Evolutionary conservation across 2,888 invertebrate species (phyloP).

Genomic region (Cerastis leucographa): DNA sequence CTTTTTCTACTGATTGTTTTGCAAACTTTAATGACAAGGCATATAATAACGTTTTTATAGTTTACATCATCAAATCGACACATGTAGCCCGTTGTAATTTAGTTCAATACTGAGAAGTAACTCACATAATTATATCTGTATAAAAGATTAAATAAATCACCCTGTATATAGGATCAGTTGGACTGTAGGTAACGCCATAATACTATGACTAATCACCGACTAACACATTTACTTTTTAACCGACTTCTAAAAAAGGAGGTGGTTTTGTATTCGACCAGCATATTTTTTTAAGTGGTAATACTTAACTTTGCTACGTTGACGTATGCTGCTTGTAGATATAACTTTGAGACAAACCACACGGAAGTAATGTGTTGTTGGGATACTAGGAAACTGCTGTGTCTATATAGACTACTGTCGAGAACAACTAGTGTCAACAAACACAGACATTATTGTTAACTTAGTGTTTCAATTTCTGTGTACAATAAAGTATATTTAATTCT

Average conservation of each 20-base stretch:
- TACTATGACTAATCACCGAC: slow-evolving; percentile 60
- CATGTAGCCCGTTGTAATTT: slow-evolving; percentile 25
- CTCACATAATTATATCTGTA: slow-evolving; percentile 36
- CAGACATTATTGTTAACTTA: no score
- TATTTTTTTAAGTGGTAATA: slow-evolving; percentile 17
- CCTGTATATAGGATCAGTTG: slow-evolving; percentile 60
- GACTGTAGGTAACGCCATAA: slow-evolving; percentile 55
- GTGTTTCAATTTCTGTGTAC: no score
- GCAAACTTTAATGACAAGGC: not conserved
- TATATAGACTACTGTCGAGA: not conserved
- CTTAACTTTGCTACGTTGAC: slow-evolving; percentile 52
- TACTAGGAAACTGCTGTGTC: not conserved
- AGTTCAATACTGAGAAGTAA: slow-evolving; percentile 35
- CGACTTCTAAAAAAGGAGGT: no score
- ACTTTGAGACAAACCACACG: slow-evolving; percentile 1
- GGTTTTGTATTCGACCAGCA: no score
- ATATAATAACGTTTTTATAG: not conserved
- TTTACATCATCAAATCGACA: not conserved
- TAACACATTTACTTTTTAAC: slow-evolving; percentile 43
- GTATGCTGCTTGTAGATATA: not conserved
- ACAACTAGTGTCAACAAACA: not conserved
- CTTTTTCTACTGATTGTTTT: not conserved
- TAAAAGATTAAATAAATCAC: slow-evolving; percentile 29
- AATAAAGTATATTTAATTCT: no score
- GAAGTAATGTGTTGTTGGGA: not conserved